Base-by-base conservation (phyloP, 1,140 invertebrate species). In the Linepithema humile region DNA sequence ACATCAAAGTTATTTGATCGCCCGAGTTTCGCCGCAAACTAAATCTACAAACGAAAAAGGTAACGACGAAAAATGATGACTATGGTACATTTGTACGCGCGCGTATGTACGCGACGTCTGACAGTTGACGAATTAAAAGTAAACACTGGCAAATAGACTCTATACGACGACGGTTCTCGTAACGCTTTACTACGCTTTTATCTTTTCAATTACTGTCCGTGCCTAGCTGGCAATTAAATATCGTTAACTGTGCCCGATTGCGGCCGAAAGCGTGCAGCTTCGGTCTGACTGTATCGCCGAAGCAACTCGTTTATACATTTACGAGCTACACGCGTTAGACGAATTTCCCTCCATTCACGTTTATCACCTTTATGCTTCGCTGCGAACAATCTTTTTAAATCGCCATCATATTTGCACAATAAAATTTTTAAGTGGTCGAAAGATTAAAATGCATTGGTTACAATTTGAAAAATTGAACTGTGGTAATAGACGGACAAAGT, bases 171-270 rank as follows among this genome's bases (percentile, higher is more conserved):
- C 48, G 20, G 15, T 6, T 12, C 23, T 9, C n/a, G 55, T 70
- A 60, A 75, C 60, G 75, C 65, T 75, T 84, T 88, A 83, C 65
- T 84, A 59, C 84, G 83, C 86, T 89, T 88, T 89, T 89, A 89
- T 89, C 82, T 84, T 85, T 88, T 89, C 84, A 85, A 88, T 89
- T 87, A 89, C 64, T 38, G 38, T 48, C 64, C 40, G 64, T 84
- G 72, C 80, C 67, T 75, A 83, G 82, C 62, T 67, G 70, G 77
- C 88, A 88, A 89, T 89, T 89, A 89, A 89, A 88, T 89, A 75
- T 89, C 84, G 84, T 82, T 88, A 82, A 87, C 45, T 73, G 70
- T 75, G 64, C 45, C 60, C 69, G 64, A 80, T 57, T 69, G 62
- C 50, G 64, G 45, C 43, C 17, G 32, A 65, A 23, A 50, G 32